Evolutionary conservation across 2,888 invertebrate species (phyloP).

Genomic region (Ephialtes manifestator): DNA sequence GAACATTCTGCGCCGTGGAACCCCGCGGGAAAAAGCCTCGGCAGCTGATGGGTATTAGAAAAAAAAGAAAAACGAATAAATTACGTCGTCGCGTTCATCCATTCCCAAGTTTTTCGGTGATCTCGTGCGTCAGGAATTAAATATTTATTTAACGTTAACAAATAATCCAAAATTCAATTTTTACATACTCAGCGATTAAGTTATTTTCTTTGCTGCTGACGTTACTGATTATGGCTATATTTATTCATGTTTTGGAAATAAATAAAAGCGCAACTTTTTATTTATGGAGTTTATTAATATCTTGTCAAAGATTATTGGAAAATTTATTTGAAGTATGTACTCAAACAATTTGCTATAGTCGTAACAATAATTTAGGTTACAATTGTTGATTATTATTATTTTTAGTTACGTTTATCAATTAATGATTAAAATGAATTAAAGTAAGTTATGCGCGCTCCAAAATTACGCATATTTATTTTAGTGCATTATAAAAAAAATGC

Average conservation of each 20-base stretch:
- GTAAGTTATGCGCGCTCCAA: too few species aligned
- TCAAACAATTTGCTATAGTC: too few species aligned
- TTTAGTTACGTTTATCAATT: too few species aligned
- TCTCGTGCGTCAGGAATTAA: slow-evolving; percentile 5
- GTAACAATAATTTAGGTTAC: too few species aligned
- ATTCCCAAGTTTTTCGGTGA: slow-evolving; percentile 24
- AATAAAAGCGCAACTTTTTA: neutral
- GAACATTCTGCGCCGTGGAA: slow-evolving; percentile 52
- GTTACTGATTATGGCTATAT: neutral
- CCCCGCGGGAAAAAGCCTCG: slow-evolving; percentile 42
- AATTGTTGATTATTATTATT: too few species aligned
- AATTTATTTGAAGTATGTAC: too few species aligned
- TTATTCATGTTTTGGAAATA: neutral
- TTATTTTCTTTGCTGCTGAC: slow-evolving; percentile 9
- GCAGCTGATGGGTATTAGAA: slow-evolving; percentile 64
- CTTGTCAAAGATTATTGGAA: neutral
- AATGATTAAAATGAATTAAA: too few species aligned
- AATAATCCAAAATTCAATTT: neutral
- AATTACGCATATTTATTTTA: too few species aligned
- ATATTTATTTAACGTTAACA: neutral
- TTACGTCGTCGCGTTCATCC: slow-evolving; percentile 34
- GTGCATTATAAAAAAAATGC: too few species aligned
- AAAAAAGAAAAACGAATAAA: slow-evolving; percentile 30
- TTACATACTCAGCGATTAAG: neutral
- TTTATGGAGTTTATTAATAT: neutral